These are phyloP conservation scores for Pheosia gnoma DNA, from an alignment of 2,888 invertebrate genomes.

Conservation along the genomic window DNA sequence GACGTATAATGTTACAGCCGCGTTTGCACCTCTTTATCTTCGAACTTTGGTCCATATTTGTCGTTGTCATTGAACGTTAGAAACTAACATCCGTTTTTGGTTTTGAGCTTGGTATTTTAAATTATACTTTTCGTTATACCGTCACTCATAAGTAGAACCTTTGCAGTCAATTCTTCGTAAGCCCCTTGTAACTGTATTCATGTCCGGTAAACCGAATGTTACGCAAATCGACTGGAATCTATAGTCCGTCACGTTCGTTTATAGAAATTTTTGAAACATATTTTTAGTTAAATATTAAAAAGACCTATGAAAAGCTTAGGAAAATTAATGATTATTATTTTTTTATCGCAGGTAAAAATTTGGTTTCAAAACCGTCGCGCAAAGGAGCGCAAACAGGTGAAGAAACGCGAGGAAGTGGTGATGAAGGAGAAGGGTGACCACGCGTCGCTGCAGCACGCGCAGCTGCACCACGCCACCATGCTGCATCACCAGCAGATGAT, in stretches of 20 bases:
- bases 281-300: not conserved
- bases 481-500: constrained; percentile 83
- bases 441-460: constrained; percentile 78
- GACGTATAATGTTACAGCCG: constrained; percentile 6
- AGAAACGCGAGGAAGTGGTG: constrained; percentile 91
- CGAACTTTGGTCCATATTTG: constrained; percentile 5
- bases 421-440: constrained; percentile 85
- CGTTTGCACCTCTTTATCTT: constrained; percentile 7
- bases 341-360: constrained; percentile 85
- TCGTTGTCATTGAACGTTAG: not conserved
- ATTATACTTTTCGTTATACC: not conserved
- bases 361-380: constrained; percentile 97
- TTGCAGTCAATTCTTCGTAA: not conserved
- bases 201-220: not conserved
- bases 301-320: not conserved
- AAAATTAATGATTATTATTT: too few relatives aligned
- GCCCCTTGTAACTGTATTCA: not conserved
- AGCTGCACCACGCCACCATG: constrained; percentile 81
- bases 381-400: constrained; percentile 94
- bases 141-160: not conserved
- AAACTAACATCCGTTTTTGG: constrained; percentile 5
- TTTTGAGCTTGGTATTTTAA: constrained; percentile 2
- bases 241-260: not conserved
- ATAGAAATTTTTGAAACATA: not conserved
- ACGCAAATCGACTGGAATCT: not conserved